Percentiles rank a stretch among this genome's conserved stretches.
Evolutionary conservation across 2,797 vertebrate genomes (phyloP).

Genomic region (Phrynocephalus vlangalii): DNA sequence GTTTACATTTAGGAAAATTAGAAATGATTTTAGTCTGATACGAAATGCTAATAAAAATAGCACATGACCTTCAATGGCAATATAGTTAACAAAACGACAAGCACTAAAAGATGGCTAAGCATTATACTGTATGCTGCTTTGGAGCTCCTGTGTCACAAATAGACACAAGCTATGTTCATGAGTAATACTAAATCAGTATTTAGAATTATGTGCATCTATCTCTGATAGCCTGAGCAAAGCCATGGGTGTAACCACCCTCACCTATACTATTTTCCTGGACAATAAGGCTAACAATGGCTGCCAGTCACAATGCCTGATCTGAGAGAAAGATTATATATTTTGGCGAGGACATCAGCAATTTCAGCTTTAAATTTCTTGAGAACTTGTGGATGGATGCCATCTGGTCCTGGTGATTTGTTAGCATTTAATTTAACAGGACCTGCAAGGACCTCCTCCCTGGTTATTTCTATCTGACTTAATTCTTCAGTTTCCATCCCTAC

Average conservation of each 20-base stretch:
- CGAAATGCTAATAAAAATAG: neutral
- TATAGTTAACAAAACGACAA: neutral
- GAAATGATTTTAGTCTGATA: neutral
- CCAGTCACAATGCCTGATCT: too few species aligned
- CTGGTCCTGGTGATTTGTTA: too few species aligned
- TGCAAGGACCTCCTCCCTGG: too few species aligned
- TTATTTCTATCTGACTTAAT: too few species aligned
- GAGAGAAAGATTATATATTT: too few species aligned
- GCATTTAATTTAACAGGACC: too few species aligned
- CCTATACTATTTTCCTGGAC: neutral
- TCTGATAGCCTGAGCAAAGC: neutral
- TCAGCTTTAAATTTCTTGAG: too few species aligned
- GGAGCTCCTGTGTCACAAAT: neutral
- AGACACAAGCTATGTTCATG: neutral
- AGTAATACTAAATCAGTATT: neutral
- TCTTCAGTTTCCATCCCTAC: too few species aligned
- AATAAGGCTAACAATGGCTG: neutral
- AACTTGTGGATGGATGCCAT: too few species aligned
- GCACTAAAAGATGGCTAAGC: neutral
- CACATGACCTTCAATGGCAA: neutral
- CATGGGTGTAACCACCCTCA: neutral
- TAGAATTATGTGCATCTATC: neutral
- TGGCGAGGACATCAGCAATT: too few species aligned
- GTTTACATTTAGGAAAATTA: neutral
- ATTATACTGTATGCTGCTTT: neutral